Evolutionary conservation across 2,113 vertebrate genomes (phyloP), one percentile per base, ranked within the genome.

Genomic region (Xenopus tropicalis): DNA sequence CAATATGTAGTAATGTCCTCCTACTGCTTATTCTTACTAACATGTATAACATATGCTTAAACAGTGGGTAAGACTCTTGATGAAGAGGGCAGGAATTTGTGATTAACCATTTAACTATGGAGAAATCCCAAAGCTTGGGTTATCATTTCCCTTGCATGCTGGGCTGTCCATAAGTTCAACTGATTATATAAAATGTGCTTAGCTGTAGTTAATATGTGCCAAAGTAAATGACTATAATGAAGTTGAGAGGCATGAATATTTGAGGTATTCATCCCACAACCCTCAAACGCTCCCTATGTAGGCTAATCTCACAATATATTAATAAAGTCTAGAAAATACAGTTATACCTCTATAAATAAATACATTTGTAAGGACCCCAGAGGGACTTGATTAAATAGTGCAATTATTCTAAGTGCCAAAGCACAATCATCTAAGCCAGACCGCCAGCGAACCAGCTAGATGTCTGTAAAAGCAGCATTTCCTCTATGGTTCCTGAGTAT

Each of bases 291-390:
- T 24, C 57, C 16, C 52, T 22, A 20, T 7, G 20, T 23, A 14
- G 57, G 10, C 46, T 14, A 48, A 48, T 48, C 46, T 14, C 16
- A 23, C 11, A 59, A 23, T 57, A 57, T 57, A 21, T 57, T 20
- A 20, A 19, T 57, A 21, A 20, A 57, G 10, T 20, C 54, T 57
- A 20, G 54, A 21, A 19, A 57, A 57, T 19, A 57, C 17, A 59
- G 12, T 59, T 59, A 59, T 21, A 1, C 62, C 21, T 64, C 17
- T 43, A 43, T 64, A 44, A 65, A 65, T 65, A 44, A 59, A 59
- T 59, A 59, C 20, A 59, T 23, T 13, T 59, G 54, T 59, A 59
- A 24, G 11, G 57, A 24, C 21, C 1, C 14, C 57, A 59, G 20
- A 23, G 11, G 11, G 57, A 59, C 57, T 59, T 14, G 11, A 8